A percentile compares a stretch with the other conserved stretches of the same genome.
Evolutionary conservation across 2,888 invertebrate species (phyloP).

Genomic region (Apamea crenata): DNA sequence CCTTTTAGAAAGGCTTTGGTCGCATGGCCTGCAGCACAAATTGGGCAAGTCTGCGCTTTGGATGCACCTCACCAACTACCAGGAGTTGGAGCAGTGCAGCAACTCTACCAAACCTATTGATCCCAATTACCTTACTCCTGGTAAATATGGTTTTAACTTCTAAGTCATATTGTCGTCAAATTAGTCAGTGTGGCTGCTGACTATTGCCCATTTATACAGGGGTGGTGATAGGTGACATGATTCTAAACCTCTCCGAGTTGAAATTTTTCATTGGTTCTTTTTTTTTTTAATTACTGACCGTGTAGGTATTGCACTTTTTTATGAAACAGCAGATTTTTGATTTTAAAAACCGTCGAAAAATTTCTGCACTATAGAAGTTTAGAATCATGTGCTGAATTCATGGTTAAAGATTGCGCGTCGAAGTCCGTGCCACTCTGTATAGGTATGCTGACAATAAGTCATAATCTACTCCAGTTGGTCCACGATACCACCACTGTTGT

Average conservation of each 20-base stretch:
- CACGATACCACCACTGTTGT: neutral
- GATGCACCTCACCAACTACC: conserved; percentile 97
- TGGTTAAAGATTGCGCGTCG: neutral
- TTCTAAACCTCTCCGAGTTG: neutral
- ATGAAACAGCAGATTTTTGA: neutral
- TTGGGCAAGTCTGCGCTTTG: conserved; percentile 99
- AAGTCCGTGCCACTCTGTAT: neutral
- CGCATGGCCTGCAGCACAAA: conserved; percentile 98
- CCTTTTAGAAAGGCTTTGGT: conserved; percentile 98
- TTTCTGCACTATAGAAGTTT: neutral
- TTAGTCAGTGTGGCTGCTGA: neutral
- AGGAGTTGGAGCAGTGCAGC: conserved; percentile 94
- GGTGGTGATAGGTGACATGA: neutral
- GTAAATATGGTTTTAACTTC: conserved; percentile 72
- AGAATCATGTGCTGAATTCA: neutral
- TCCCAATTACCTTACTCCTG: conserved; percentile 89
- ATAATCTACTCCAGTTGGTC: neutral
- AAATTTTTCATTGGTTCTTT: neutral
- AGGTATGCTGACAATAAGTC: neutral
- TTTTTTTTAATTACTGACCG: neutral
- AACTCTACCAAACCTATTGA: conserved; percentile 88
- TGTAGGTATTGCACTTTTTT: neutral
- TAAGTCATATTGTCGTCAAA: neutral
- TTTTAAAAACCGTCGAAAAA: neutral
- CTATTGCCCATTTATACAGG: neutral